Conservation (phyloP, 1,140 invertebrate species). For the Portunus trituberculatus region DNA sequence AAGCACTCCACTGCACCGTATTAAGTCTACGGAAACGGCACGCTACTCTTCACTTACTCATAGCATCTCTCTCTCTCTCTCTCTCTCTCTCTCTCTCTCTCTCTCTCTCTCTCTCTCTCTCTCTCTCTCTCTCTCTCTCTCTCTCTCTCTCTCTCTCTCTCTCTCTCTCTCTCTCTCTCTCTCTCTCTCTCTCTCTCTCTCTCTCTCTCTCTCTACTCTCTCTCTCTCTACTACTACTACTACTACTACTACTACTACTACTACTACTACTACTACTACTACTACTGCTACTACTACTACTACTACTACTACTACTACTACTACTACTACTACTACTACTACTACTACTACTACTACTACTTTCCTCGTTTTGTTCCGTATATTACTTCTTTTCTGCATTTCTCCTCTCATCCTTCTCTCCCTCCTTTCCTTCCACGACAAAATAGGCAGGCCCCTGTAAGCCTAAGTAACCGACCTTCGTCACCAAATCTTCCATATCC, state of each 20-base stretch:
- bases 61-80: neutral
- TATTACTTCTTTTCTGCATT: neutral
- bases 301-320: neutral
- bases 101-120: conserved; percentile 45
- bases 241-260: neutral
- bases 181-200: conserved; percentile 33
- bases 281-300: neutral
- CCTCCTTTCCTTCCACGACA: too few species aligned
- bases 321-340: neutral
- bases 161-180: conserved; percentile 30
- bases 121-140: neutral
- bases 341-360: neutral
- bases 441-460: too few species aligned
- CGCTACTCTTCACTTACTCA: too few species aligned
- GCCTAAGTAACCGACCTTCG: too few species aligned
- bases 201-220: neutral
- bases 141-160: neutral
- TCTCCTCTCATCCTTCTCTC: too few species aligned
- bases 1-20: too few species aligned
- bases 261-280: neutral
- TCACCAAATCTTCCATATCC: too few species aligned
- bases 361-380: neutral
- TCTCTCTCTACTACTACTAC: neutral
- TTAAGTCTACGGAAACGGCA: too few species aligned
- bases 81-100: conserved; percentile 47